These are phyloP conservation scores for Cyanocitta stelleri DNA, from an alignment of 2,113 vertebrate species.

Conservation along the genomic window DNA sequence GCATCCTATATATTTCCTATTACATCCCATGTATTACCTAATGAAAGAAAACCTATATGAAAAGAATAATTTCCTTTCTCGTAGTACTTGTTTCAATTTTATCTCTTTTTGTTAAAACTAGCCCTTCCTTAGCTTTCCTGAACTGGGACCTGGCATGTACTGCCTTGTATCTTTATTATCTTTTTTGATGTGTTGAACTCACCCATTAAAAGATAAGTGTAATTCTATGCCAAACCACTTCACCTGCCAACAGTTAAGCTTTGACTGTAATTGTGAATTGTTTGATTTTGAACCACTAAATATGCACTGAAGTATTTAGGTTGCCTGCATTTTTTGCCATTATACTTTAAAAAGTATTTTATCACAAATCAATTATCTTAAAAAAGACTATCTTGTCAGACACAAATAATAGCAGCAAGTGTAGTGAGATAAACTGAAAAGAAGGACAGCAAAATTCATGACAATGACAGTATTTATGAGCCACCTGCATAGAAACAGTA, in stretches of 20 bases:
- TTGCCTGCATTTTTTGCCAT: background rate
- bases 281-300: background rate
- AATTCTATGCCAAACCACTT: background rate
- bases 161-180: background rate
- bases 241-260: background rate
- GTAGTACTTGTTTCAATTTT: background rate
- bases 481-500: background rate
- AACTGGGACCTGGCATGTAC: background rate
- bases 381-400: background rate
- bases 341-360: background rate
- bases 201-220: background rate
- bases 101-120: background rate
- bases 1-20: background rate
- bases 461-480: background rate
- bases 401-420: background rate
- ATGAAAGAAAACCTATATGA: slow-evolving; percentile 7
- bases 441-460: background rate
- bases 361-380: background rate
- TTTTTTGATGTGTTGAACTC: background rate
- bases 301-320: background rate
- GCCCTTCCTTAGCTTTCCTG: background rate
- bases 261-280: background rate
- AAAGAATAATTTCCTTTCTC: background rate
- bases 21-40: background rate
- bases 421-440: background rate